phyloP scores from a whole-genome alignment of 2,888 invertebrate genomes.

The Dichetophora obliterata region DNA sequence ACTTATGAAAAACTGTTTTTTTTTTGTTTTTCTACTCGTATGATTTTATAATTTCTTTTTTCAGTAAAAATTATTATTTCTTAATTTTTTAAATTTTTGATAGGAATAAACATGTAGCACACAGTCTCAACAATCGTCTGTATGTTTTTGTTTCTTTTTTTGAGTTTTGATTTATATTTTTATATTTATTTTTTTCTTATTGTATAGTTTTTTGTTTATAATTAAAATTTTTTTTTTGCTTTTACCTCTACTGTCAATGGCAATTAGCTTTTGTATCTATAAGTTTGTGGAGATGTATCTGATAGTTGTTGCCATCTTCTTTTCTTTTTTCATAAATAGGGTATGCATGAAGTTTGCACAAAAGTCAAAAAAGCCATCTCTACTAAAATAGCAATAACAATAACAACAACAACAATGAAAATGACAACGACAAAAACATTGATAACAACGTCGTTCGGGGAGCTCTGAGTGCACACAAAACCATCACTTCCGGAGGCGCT shows the following conservation, averaged over 20 bases:
- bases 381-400: constrained; percentile 24
- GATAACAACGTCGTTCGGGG: constrained; percentile 6
- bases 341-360: constrained; percentile 33
- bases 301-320: neutral
- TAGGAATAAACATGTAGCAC: neutral
- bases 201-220: neutral
- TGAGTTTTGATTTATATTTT: neutral
- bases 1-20: constrained; percentile 11
- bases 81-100: constrained; percentile 15
- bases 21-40: neutral
- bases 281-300: neutral
- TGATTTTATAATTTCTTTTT: neutral
- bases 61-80: too few relatives aligned
- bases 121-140: neutral
- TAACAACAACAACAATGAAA: constrained; percentile 29
- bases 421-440: constrained; percentile 32
- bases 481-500: constrained; percentile 71
- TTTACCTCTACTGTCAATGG: neutral
- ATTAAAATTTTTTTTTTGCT: neutral
- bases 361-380: constrained; percentile 30
- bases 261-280: neutral
- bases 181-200: neutral
- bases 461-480: constrained; percentile 54
- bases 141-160: neutral
- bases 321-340: neutral